Base-by-base conservation (phyloP, 2,797 vertebrate genomes). In the Poeciliopsis presidionis region DNA sequence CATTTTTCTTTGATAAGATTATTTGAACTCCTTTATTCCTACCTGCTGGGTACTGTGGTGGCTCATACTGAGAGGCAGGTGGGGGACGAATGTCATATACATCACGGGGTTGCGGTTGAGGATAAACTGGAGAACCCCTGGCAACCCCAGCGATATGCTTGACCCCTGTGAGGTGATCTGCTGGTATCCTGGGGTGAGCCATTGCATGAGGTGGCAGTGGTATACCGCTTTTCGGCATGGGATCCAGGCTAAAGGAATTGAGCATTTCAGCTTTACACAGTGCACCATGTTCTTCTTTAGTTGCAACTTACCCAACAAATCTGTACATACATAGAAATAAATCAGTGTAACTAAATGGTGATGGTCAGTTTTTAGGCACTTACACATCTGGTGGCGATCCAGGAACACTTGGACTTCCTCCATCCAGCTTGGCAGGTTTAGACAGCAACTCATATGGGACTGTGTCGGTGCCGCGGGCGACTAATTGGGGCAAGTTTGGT, bases 311-410 rank as follows among this genome's bases (percentile, higher is more conserved):
- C 36, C 20, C 63, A 72, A 41, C 43, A 28, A 80, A 36, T 53
- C 49, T 53, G 49, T 53, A 53, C 13, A 76, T 39, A 65, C 22
- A 53, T 13, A 30, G n/a, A 49, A 20, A 59, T 30, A 49, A 20
- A 59, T 30, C 5, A 13, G 33, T 13, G 22, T 43, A 65, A 43
- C 11, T 8, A 63, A 36, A 43, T 7, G 8, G 22, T 69, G 33
- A 7, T 16, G 7, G 36, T 36, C 28, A 65, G 30, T 41, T 41
- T 67, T 41, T 41, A 11, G 57, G 7, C 30, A 89, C 97, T 74
- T 96, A 99, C 98, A 94, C 85, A 91, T 99, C 97, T 73, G 98
- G 98, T 82, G 98, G 98, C 1, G 98, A 99, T 84, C 97, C 98
- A 20, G 98, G 98, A 53, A 96, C 96, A 81, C 97, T 99, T 87